Evolutionary conservation across 1,140 invertebrate species (phyloP), one percentile per base, ranked within the genome.

Genomic region (Papilio dardanus): DNA sequence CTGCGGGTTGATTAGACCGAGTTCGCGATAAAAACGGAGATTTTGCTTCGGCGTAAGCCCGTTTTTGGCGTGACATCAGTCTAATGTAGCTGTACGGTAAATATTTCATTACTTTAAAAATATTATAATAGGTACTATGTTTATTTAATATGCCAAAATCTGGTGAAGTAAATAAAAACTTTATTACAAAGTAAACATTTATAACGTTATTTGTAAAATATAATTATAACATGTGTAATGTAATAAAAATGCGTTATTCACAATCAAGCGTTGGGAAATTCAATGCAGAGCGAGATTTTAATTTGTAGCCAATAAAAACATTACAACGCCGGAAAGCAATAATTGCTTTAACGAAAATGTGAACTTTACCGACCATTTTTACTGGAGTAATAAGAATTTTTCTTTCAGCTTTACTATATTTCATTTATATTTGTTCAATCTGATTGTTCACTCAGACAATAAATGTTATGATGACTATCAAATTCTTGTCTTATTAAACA

Each of bases 291-390:
- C 35, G 4, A 24, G n/a, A 40, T 69, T 69, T n/a, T 69, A 69
- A 69, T 69, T 69, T 69, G 67, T 68, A 68, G 19, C 30, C 66
- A 37, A 68, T 68, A 68, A 68, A 68, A 69, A 35, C 67, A 69
- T 69, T 69, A 40, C 35, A 40, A 37, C 67, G 19, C 33, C 67
- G 67, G 33, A 69, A 69, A 69, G 31, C 67, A 69, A 69, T 69
- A 37, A 69, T 37, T 37, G 31, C 24, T 69, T 3, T n/a, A 1
- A 40, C 21, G 67, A 69, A 69, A 3, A 69, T 21, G 0, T 10
- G 16, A 31, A 31, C 1, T 31, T 31, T 65, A 65, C 30, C 28
- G 1, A 65, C 62, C 5, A 35, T 19, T 33, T 66, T 62, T 62
- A 62, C 12, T 62, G 54, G 12, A 30, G 54, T 12, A 62, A 62